phyloP scores from a whole-genome alignment of 2,888 invertebrate species.

The Amiota minor region DNA sequence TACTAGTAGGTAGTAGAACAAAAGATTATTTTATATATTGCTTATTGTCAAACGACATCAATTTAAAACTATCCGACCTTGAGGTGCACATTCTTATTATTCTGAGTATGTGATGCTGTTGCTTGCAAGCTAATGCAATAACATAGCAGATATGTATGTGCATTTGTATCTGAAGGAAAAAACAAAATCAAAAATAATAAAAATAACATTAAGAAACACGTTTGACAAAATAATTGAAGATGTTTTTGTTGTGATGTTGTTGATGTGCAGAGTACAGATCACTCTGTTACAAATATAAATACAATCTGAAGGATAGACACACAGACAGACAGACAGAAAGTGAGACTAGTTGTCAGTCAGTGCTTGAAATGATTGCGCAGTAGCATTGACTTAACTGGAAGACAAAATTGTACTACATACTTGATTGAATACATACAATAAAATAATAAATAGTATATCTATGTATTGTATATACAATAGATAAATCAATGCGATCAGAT shows the following conservation, averaged over 20 bases:
- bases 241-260: constrained; percentile 21
- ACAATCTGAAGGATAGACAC: background rate
- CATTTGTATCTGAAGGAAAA: background rate
- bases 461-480: too few species aligned
- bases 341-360: background rate
- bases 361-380: background rate
- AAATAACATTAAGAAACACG: constrained; percentile 55
- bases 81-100: constrained; percentile 59
- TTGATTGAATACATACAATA: too few species aligned
- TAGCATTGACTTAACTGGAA: too few species aligned
- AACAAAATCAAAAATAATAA: constrained; percentile 15
- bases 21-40: too few species aligned
- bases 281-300: background rate
- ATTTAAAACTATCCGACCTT: constrained; percentile 63
- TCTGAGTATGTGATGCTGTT: constrained; percentile 39
- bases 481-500: too few species aligned
- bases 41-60: constrained; percentile 61
- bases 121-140: background rate
- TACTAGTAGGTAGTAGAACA: background rate
- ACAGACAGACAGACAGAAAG: background rate
- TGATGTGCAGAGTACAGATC: background rate
- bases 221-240: constrained; percentile 59
- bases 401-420: too few species aligned
- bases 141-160: background rate
- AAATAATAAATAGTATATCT: too few species aligned